Percentiles rank a stretch among this genome's conserved stretches.
Evolutionary conservation across 2,888 invertebrate species (phyloP).

Genomic region (Leucoma salicis): DNA sequence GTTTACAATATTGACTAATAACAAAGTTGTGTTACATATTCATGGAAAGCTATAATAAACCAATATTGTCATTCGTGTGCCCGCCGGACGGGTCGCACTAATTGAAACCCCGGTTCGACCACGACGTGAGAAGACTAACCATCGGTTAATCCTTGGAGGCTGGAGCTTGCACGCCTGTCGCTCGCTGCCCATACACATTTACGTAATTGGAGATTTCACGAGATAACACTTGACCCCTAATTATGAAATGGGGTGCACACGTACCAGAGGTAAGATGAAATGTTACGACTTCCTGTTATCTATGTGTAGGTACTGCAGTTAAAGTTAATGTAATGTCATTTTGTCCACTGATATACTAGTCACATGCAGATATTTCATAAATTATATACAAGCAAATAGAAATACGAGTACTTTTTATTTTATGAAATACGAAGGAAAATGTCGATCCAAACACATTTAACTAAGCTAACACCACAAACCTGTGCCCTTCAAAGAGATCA

Average conservation of each 20-base stretch:
- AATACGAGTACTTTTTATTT: too few species aligned
- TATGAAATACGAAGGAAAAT: too few species aligned
- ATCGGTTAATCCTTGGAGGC: slow-evolving; percentile 62
- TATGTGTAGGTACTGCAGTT: slow-evolving; percentile 19
- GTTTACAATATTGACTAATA: slow-evolving; percentile 35
- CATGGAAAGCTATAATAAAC: slow-evolving; percentile 59
- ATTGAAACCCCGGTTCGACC: slow-evolving; percentile 65
- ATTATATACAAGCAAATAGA: background rate
- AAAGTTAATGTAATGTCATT: slow-evolving; percentile 16
- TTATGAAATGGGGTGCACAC: slow-evolving; percentile 54
- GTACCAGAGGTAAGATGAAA: slow-evolving; percentile 34
- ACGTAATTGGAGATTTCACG: slow-evolving; percentile 77
- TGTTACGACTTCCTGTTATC: slow-evolving; percentile 31
- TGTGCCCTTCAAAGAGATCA: slow-evolving; percentile 47
- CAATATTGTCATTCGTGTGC: slow-evolving; percentile 52
- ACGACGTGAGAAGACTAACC: slow-evolving; percentile 77
- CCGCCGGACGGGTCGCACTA: slow-evolving; percentile 50
- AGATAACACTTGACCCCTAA: slow-evolving; percentile 74
- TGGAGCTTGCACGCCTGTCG: slow-evolving; percentile 35
- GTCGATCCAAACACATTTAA: background rate
- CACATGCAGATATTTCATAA: slow-evolving; percentile 9
- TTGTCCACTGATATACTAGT: background rate
- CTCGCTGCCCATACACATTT: slow-evolving; percentile 42
- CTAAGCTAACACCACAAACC: slow-evolving; percentile 10
- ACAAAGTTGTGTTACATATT: slow-evolving; percentile 50